These are phyloP conservation scores for Rapana venosa DNA, from an alignment of 2,888 invertebrate species.

Conservation along the genomic window DNA sequence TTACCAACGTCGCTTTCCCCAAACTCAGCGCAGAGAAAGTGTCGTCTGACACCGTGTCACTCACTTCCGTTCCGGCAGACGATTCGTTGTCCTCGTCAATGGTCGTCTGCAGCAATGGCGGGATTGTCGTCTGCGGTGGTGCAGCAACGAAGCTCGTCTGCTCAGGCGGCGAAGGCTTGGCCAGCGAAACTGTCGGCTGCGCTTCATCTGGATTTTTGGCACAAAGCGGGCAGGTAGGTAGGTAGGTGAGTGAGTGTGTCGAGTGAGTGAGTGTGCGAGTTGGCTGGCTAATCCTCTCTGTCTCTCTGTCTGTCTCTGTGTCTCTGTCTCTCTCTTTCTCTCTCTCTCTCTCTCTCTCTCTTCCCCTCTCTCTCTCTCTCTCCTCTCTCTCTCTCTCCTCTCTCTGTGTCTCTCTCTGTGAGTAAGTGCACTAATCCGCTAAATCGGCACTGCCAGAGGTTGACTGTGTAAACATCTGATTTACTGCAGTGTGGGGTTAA, in stretches of 20 bases:
- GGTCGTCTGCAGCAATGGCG: background rate
- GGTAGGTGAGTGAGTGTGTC: background rate
- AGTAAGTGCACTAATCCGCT: background rate
- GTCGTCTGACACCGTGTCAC: background rate
- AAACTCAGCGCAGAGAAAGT: background rate
- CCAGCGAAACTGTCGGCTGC: background rate
- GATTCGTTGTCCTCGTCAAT: constrained; percentile 2
- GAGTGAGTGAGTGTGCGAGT: too few relatives aligned
- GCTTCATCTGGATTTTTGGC: background rate
- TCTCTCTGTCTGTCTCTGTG: background rate
- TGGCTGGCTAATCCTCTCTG: background rate
- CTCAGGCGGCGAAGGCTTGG: background rate
- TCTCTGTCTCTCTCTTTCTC: background rate
- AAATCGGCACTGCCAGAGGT: background rate
- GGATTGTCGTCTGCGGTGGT: background rate
- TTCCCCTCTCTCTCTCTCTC: background rate
- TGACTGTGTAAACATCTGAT: background rate
- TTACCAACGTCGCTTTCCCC: background rate
- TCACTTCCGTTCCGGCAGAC: background rate
- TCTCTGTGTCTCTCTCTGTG: background rate
- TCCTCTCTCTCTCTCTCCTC: background rate
- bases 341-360: background rate
- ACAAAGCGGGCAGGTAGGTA: background rate
- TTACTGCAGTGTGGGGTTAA: too few relatives aligned
- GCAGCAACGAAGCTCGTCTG: background rate